Conservation (phyloP, 2,797 vertebrate genomes). For the Scomberomorus guttatus region DNA sequence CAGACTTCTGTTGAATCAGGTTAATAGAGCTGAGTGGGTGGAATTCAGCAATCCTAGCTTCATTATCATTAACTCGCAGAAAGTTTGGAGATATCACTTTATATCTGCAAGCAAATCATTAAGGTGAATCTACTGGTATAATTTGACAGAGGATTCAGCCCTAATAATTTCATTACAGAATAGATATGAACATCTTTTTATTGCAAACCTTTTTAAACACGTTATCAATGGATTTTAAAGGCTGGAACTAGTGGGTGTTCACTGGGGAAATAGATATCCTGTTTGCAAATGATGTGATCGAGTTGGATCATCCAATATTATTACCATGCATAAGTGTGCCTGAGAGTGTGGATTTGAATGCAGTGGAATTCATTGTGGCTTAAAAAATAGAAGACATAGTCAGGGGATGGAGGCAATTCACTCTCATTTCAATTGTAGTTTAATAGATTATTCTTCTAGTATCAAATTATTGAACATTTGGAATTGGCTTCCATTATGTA, state of each 20-base stretch:
- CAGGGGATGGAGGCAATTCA: conserved; percentile 9
- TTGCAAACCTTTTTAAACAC: conserved; percentile 15
- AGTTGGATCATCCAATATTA: conserved; percentile 32
- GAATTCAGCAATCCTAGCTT: conserved; percentile 24
- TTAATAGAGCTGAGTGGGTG: conserved; percentile 33
- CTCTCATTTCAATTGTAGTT: conserved; percentile 8
- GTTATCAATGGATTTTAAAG: conserved; percentile 31
- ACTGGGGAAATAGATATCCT: conserved; percentile 28
- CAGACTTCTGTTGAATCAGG: background rate
- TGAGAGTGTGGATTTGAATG: conserved; percentile 25
- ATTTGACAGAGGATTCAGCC: conserved; percentile 37
- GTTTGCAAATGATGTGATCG: conserved; percentile 39
- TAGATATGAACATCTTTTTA: conserved; percentile 23
- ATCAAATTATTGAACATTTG: conserved; percentile 33
- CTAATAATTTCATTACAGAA: conserved; percentile 46
- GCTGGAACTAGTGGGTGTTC: conserved; percentile 25
- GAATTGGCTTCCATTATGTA: conserved; percentile 25
- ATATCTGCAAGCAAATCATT: conserved; percentile 26
- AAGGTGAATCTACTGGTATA: conserved; percentile 26
- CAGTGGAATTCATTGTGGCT: background rate
- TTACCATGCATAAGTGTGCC: conserved; percentile 34
- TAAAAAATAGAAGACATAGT: conserved; percentile 18
- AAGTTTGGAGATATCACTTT: conserved; percentile 26
- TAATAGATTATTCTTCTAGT: conserved; percentile 26
- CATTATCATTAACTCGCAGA: conserved; percentile 32